Evolutionary conservation across 37 sponge, comb jelly and placozoan species (phyloP).

Genomic region (Mnemiopsis leidyi): DNA sequence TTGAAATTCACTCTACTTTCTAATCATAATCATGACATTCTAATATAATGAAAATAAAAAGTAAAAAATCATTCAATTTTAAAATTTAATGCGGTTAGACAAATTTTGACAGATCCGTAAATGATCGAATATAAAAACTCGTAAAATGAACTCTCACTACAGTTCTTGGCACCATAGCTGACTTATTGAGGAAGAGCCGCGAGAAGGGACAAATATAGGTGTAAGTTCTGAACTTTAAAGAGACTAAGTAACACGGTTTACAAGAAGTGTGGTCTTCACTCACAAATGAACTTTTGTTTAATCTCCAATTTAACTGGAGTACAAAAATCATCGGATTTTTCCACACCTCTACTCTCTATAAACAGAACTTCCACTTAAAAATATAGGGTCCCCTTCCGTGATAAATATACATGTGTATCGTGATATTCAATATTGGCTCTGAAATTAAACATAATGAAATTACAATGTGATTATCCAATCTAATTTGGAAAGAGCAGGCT

Average conservation of each 20-base stretch:
- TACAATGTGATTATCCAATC: not conserved
- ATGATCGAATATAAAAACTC: not conserved
- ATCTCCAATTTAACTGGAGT: too few species aligned
- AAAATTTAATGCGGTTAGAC: not conserved
- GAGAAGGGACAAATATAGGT: too few species aligned
- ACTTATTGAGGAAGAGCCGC: not conserved
- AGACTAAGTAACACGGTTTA: too few species aligned
- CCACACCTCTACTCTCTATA: too few species aligned
- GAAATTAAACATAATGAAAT: not conserved
- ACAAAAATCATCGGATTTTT: too few species aligned
- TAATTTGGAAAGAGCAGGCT: too few species aligned
- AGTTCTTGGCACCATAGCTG: not conserved
- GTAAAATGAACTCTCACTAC: not conserved
- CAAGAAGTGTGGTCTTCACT: too few species aligned
- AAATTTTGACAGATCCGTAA: not conserved
- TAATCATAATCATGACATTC: not conserved
- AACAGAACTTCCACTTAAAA: too few species aligned
- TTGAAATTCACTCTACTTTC: not conserved
- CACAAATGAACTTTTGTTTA: too few species aligned
- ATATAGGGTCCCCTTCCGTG: not conserved
- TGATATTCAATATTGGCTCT: not conserved
- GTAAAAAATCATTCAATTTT: not conserved
- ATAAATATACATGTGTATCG: not conserved
- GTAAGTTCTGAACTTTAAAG: not conserved
- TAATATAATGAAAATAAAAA: not conserved